Evolutionary conservation across 2,113 vertebrate species (phyloP).

Genomic region (Myrmecobius fasciatus): DNA sequence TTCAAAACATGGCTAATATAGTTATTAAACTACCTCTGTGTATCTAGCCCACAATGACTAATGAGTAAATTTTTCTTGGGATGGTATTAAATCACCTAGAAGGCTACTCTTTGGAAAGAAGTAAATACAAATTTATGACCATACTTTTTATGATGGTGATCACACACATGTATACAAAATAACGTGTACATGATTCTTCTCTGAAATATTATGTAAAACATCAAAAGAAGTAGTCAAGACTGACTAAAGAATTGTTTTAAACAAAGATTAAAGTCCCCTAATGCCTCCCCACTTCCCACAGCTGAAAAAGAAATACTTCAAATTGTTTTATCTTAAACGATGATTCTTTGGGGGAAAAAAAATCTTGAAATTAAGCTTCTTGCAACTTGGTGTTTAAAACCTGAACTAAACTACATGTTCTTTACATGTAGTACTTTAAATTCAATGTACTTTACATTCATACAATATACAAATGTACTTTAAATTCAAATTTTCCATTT

Average conservation of each 20-base stretch:
- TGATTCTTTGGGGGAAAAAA: slow-evolving; percentile 70
- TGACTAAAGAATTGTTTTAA: slow-evolving; percentile 53
- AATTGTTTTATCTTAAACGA: slow-evolving; percentile 69
- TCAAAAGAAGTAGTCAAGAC: slow-evolving; percentile 45
- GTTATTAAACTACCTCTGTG: no score
- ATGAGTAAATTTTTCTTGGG: not conserved
- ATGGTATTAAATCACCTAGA: not conserved
- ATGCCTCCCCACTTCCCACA: slow-evolving; percentile 39
- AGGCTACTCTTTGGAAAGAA: not conserved
- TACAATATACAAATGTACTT: no score
- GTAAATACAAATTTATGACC: not conserved
- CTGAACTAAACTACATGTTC: slow-evolving; percentile 71
- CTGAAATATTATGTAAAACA: slow-evolving; percentile 31
- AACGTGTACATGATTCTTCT: not conserved
- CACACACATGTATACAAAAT: slow-evolving; percentile 10
- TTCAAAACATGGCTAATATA: not conserved
- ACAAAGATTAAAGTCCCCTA: slow-evolving; percentile 47
- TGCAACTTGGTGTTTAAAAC: slow-evolving; percentile 67
- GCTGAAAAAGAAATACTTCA: slow-evolving; percentile 69
- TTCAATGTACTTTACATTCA: no score
- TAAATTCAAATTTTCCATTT: slow-evolving; percentile 73
- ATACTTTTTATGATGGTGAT: slow-evolving; percentile 22
- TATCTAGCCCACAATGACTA: not conserved
- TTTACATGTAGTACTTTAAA: slow-evolving; percentile 76
- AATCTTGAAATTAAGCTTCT: slow-evolving; percentile 58